Evolutionary conservation across 23 tunicate genomes (phyloP).

Genomic region (Aplidium turbinatum): DNA sequence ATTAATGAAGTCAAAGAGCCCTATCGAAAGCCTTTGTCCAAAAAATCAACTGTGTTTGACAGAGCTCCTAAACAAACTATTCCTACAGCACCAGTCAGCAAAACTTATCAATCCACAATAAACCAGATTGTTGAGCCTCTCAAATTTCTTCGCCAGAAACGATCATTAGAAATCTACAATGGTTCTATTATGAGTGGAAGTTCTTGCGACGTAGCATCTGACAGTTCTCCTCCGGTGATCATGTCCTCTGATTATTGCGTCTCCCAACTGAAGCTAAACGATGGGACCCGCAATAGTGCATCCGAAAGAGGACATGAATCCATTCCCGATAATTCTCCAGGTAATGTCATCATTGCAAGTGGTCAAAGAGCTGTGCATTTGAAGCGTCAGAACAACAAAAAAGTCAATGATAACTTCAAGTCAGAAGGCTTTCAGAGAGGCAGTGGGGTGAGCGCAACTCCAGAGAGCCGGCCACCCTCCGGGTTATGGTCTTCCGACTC

Average conservation of each 20-base stretch:
- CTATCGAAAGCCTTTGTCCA: background rate
- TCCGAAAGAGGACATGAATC: background rate
- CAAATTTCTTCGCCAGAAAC: background rate
- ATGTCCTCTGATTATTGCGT: constrained; percentile 17
- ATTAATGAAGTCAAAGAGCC: background rate
- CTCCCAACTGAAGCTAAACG: background rate
- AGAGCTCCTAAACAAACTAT: background rate
- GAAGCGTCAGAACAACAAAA: background rate
- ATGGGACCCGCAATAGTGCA: background rate
- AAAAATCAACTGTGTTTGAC: constrained; percentile 4
- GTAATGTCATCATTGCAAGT: background rate
- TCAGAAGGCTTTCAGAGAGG: constrained; percentile 5
- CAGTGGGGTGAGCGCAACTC: too few relatives aligned
- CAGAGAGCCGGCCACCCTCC: too few relatives aligned
- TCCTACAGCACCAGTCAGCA: background rate
- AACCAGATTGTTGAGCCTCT: background rate
- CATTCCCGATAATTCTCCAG: background rate
- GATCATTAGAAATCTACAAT: background rate
- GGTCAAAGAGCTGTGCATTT: background rate
- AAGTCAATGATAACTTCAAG: constrained; percentile 11
- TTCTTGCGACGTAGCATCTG: background rate
- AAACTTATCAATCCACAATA: constrained; percentile 10
- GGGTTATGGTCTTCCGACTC: background rate
- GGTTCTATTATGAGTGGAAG: constrained; percentile 14
- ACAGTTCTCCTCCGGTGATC: background rate